These are phyloP conservation scores for Brienomyrus longianalis DNA, from an alignment of 2,113 vertebrate genomes.

Conservation along the genomic window DNA sequence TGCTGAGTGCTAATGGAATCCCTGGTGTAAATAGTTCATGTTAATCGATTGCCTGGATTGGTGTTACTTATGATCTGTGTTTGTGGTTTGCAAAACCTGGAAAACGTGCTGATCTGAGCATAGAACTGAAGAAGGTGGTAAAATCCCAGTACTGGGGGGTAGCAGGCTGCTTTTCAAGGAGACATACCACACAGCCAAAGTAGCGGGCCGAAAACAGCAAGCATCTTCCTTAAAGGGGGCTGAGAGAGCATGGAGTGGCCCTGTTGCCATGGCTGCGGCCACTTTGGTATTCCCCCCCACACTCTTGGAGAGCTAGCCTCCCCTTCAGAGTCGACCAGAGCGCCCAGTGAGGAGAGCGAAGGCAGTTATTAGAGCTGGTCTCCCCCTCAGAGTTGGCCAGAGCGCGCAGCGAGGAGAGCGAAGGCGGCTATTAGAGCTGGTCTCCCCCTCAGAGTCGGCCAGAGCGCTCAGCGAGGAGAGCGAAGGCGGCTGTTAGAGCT, in stretches of 20 bases:
- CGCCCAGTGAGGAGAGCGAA: neutral
- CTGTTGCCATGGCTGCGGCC: conserved; percentile 64
- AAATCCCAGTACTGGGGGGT: neutral
- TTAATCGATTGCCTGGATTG: neutral
- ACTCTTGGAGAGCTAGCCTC: conserved; percentile 46
- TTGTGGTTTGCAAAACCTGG: neutral
- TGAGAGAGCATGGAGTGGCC: conserved; percentile 54
- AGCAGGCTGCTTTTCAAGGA: neutral
- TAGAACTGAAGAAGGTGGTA: neutral
- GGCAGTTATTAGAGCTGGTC: neutral
- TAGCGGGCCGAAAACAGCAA: conserved; percentile 38
- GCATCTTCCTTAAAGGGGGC: conserved; percentile 59
- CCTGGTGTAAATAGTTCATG: neutral
- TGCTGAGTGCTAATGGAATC: neutral
- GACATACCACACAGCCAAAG: conserved; percentile 46
- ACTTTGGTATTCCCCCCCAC: conserved; percentile 62
- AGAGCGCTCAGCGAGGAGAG: too few species aligned
- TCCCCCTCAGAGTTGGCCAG: too few species aligned
- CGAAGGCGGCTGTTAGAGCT: too few species aligned
- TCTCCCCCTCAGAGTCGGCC: too few species aligned
- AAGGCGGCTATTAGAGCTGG: too few species aligned
- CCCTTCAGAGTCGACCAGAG: conserved; percentile 32
- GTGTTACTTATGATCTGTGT: neutral
- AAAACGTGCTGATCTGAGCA: neutral
- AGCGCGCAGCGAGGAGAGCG: too few species aligned